Evolutionary conservation across 30 jellyfish, hydroid and myxozoan genomes (phyloP).

Genomic region (Catostylus mosaicus): DNA sequence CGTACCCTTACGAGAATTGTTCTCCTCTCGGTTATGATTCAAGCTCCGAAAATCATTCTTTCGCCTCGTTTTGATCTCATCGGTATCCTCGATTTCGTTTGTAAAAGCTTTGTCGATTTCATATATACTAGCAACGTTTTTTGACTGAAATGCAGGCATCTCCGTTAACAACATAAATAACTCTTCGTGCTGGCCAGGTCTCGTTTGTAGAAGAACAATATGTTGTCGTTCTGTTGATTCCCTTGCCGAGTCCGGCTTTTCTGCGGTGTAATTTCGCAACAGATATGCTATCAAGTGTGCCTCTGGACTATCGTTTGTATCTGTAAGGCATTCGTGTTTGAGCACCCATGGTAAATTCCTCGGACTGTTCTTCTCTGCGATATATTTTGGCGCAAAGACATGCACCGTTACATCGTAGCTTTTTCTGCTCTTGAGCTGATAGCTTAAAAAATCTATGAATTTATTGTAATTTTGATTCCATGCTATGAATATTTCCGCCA

Average conservation of each 20-base stretch:
- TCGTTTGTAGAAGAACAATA: conserved; percentile 41
- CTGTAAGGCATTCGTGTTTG: conserved; percentile 47
- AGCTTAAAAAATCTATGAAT: conserved; percentile 18
- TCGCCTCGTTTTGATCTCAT: no score
- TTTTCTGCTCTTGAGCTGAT: not conserved
- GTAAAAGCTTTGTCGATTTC: not conserved
- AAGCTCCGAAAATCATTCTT: no score
- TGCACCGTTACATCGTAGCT: conserved; percentile 1
- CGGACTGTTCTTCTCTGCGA: conserved; percentile 38
- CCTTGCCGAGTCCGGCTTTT: not conserved
- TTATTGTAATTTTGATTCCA: conserved; percentile 40
- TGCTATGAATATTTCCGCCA: conserved; percentile 39
- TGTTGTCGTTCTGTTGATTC: not conserved
- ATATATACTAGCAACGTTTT: conserved; percentile 1
- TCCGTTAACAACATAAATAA: conserved; percentile 8
- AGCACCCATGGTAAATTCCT: conserved; percentile 30
- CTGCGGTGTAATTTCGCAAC: conserved; percentile 8
- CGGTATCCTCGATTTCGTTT: not conserved
- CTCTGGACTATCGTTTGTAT: conserved; percentile 34
- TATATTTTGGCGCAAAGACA: conserved; percentile 6
- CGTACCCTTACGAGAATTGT: not conserved
- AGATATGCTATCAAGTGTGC: conserved; percentile 51
- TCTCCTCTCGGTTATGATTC: not conserved
- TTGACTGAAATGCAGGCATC: not conserved
- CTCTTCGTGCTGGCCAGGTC: conserved; percentile 64